These are phyloP conservation scores for Ciconia nigra DNA, from an alignment of 2,797 vertebrate genomes.

Conservation along the genomic window DNA sequence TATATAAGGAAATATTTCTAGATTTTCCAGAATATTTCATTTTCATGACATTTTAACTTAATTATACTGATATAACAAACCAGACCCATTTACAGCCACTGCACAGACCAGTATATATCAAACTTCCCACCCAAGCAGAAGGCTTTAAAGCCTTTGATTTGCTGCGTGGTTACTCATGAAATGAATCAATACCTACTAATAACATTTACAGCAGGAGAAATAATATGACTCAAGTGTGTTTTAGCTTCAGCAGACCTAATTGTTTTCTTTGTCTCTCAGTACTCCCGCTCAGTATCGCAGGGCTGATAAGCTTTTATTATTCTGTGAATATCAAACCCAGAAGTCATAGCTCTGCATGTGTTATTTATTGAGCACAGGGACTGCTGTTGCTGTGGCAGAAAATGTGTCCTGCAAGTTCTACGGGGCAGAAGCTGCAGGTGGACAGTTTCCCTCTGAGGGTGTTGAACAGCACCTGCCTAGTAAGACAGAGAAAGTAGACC, in stretches of 20 bases:
- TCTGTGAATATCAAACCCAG: not conserved
- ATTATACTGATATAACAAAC: not conserved
- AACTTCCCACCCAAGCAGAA: constrained; percentile 1
- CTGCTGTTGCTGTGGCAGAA: not conserved
- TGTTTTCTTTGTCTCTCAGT: not conserved
- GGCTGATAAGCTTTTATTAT: not conserved
- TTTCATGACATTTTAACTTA: constrained; percentile 22
- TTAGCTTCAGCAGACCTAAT: constrained; percentile 15
- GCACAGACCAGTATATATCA: not conserved
- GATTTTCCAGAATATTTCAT: constrained; percentile 2
- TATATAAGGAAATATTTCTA: not conserved
- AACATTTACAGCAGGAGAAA: constrained; percentile 30
- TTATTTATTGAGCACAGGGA: not conserved
- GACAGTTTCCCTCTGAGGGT: not conserved
- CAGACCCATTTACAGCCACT: not conserved
- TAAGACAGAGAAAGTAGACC: not conserved
- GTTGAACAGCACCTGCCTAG: not conserved
- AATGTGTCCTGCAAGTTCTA: not conserved
- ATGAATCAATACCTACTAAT: constrained; percentile 53
- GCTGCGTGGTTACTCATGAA: not conserved
- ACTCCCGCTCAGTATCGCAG: not conserved
- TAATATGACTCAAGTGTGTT: not conserved
- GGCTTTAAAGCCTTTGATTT: constrained; percentile 18
- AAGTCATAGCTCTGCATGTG: not conserved
- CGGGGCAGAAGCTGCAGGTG: not conserved